Evolutionary conservation across 2,888 invertebrate genomes (phyloP).

Genomic region (Helleia helle): DNA sequence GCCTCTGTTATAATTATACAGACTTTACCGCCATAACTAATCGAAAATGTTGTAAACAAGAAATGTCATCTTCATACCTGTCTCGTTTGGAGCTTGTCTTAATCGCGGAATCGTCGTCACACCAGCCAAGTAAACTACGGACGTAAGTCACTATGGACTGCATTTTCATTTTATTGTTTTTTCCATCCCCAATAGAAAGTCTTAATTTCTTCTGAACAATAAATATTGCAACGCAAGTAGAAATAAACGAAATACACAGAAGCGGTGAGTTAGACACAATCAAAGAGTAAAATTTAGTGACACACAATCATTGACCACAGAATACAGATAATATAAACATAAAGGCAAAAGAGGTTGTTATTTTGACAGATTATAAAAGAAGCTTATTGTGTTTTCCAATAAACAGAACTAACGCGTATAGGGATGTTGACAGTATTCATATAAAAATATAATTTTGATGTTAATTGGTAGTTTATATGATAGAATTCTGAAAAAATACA

Average conservation of each 20-base stretch:
- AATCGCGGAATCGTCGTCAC: constrained; percentile 39
- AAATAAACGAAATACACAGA: neutral
- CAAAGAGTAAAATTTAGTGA: too few relatives aligned
- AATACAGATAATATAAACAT: too few relatives aligned
- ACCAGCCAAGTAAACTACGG: constrained; percentile 51
- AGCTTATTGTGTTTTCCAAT: too few relatives aligned
- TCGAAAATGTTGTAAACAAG: constrained; percentile 57
- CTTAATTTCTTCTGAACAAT: neutral
- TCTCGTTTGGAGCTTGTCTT: constrained; percentile 59
- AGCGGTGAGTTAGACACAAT: too few relatives aligned
- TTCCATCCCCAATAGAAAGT: constrained; percentile 38
- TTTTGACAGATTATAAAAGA: too few relatives aligned
- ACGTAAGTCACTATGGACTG: constrained; percentile 59
- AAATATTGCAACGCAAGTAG: neutral
- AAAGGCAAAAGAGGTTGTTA: too few relatives aligned
- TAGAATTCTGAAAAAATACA: too few relatives aligned
- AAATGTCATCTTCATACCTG: constrained; percentile 56
- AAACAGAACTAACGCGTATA: too few relatives aligned
- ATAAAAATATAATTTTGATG: too few relatives aligned
- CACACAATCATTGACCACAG: too few relatives aligned
- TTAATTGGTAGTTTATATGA: too few relatives aligned
- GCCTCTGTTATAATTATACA: constrained; percentile 27
- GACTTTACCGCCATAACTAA: constrained; percentile 68
- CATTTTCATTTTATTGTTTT: constrained; percentile 49
- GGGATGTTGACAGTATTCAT: too few relatives aligned